These are phyloP conservation scores for Melanotaenia parkinsoni DNA, from an alignment of 2,797 vertebrate genomes.

Conservation along the genomic window DNA sequence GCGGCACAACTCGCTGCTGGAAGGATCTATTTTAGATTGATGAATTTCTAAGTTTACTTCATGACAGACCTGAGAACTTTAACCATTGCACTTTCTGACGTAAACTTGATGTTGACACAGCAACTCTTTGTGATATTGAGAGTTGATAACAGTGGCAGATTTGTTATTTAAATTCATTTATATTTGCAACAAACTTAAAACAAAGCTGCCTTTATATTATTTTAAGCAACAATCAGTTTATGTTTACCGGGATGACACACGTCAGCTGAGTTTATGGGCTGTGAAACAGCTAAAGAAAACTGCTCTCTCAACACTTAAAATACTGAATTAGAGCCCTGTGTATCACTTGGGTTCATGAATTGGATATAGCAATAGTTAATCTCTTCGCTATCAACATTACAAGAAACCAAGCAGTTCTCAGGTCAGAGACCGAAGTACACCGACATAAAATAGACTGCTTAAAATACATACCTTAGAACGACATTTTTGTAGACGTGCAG, in stretches of 20 bases:
- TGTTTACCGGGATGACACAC: background rate
- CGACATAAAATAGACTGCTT: slow-evolving; percentile 19
- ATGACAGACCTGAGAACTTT: background rate
- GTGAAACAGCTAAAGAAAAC: background rate
- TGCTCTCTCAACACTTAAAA: background rate
- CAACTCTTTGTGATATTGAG: background rate
- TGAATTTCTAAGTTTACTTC: slow-evolving; percentile 8
- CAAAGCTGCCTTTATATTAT: background rate
- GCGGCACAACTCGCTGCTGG: slow-evolving; percentile 11
- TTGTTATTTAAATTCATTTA: background rate
- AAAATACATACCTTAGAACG: background rate
- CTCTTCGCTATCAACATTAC: slow-evolving; percentile 1
- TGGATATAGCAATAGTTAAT: background rate
- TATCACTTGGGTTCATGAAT: background rate
- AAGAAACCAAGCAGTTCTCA: slow-evolving; percentile 6
- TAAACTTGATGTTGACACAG: background rate
- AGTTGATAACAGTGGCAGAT: background rate
- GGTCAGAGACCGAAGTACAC: slow-evolving; percentile 24
- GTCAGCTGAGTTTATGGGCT: background rate
- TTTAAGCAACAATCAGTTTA: background rate
- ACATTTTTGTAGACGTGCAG: background rate
- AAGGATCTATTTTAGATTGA: slow-evolving; percentile 10
- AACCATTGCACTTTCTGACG: background rate
- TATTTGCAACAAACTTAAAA: background rate
- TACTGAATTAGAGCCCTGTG: background rate